A percentile compares a stretch with the other conserved stretches of the same genome.
phyloP scores from a whole-genome alignment of 2,113 vertebrate species.

The Podilymbus podiceps region DNA sequence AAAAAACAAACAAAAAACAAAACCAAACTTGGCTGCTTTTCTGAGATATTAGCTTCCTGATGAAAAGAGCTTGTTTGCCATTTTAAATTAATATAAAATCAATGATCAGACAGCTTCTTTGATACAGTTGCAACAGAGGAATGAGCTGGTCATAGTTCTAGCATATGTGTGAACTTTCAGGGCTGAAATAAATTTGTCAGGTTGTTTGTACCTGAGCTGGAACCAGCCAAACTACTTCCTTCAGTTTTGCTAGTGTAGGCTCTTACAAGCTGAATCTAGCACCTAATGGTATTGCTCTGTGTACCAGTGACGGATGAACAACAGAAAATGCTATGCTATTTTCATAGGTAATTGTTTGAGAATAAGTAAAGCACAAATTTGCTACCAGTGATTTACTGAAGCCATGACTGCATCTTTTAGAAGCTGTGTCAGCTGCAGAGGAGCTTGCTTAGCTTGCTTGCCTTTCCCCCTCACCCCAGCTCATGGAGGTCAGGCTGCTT shows the following conservation, averaged over 20 bases:
- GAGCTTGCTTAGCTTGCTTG: background rate
- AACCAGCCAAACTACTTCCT: background rate
- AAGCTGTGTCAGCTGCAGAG: background rate
- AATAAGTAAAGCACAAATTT: background rate
- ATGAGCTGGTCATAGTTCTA: background rate
- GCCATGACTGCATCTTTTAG: background rate
- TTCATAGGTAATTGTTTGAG: background rate
- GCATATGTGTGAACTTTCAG: background rate
- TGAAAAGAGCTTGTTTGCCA: background rate
- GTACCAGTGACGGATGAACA: background rate
- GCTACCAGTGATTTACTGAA: background rate
- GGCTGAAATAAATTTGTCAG: background rate
- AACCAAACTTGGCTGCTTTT: background rate
- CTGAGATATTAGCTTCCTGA: background rate
- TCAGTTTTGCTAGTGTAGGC: background rate
- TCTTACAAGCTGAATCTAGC: background rate
- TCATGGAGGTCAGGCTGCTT: fast-evolving
- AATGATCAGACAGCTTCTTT: background rate
- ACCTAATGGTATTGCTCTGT: background rate
- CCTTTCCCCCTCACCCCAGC: background rate
- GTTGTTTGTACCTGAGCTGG: background rate
- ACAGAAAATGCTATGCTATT: background rate
- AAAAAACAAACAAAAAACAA: no score
- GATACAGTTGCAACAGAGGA: background rate
- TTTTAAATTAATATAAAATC: background rate